phyloP scores from a whole-genome alignment of 2,113 vertebrate species.

The Microtus pennsylvanicus region DNA sequence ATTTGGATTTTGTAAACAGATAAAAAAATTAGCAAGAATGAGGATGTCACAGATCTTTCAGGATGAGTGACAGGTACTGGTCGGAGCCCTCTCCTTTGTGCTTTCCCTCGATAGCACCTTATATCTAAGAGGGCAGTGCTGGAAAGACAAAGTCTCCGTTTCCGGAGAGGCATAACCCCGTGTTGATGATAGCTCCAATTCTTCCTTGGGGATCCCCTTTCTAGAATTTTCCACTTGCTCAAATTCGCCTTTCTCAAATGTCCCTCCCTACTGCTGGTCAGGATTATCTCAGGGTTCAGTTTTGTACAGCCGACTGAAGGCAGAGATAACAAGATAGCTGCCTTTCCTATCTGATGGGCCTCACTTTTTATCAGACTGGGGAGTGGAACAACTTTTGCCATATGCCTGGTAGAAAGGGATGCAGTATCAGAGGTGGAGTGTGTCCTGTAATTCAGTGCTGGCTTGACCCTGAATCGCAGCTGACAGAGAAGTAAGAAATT shows the following conservation, averaged over 20 bases:
- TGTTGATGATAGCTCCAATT: conserved; percentile 25
- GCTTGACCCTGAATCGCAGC: neutral
- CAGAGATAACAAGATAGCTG: conserved; percentile 75
- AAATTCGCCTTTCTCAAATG: conserved; percentile 73
- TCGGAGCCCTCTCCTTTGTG: neutral
- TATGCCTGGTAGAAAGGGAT: neutral
- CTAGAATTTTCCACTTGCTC: conserved; percentile 77
- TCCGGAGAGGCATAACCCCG: neutral
- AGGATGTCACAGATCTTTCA: neutral
- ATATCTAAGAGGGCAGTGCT: neutral
- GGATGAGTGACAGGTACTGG: neutral
- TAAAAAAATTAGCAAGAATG: neutral
- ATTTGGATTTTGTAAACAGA: conserved; percentile 35
- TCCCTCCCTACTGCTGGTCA: conserved; percentile 60
- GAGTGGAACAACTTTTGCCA: conserved; percentile 55
- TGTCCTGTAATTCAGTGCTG: neutral
- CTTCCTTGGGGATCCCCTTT: conserved; percentile 39
- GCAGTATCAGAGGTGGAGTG: neutral
- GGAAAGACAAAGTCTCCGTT: neutral
- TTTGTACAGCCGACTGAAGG: conserved; percentile 60
- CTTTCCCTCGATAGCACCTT: neutral
- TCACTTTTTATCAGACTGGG: conserved; percentile 15
- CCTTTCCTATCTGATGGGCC: conserved; percentile 74
- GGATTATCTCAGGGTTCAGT: conserved; percentile 60
- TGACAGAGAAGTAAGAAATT: neutral